A percentile compares a stretch with the other conserved stretches of the same genome.
Evolutionary conservation across 2,888 invertebrate species (phyloP).

Genomic region (Coecobrya sp.): DNA sequence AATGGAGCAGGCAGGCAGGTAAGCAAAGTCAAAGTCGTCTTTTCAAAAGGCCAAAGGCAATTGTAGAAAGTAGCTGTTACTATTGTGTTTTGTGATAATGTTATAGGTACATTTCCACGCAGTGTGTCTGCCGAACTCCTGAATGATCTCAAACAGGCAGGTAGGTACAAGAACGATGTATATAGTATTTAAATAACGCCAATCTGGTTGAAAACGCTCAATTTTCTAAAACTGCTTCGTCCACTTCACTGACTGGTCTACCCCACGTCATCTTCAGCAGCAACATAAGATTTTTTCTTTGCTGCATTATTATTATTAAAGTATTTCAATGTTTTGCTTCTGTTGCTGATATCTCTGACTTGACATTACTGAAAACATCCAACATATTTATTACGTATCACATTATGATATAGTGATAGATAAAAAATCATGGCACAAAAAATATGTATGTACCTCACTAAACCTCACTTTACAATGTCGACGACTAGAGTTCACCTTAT

Average conservation of each 20-base stretch:
- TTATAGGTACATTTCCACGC: slow-evolving; percentile 40
- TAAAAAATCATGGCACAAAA: neutral
- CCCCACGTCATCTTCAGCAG: neutral
- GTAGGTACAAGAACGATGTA: slow-evolving; percentile 24
- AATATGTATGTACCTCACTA: slow-evolving; percentile 20
- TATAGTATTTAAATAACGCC: slow-evolving; percentile 28
- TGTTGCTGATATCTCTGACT: slow-evolving; percentile 2
- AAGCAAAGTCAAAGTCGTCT: slow-evolving; percentile 66
- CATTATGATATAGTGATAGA: neutral
- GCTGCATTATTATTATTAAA: neutral
- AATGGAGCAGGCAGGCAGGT: slow-evolving; percentile 50
- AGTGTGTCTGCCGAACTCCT: neutral
- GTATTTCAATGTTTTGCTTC: neutral
- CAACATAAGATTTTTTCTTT: neutral
- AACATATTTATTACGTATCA: slow-evolving; percentile 19
- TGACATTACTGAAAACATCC: neutral
- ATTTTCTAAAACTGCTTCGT: slow-evolving; percentile 31
- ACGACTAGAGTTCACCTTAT: slow-evolving; percentile 51
- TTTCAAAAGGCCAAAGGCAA: slow-evolving; percentile 78
- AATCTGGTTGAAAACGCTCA: slow-evolving; percentile 32
- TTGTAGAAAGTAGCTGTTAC: slow-evolving; percentile 78
- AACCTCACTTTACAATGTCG: slow-evolving; percentile 7
- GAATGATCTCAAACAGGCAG: slow-evolving; percentile 42
- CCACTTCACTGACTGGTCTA: slow-evolving; percentile 27
- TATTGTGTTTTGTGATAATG: slow-evolving; percentile 43